These are phyloP conservation scores for Nyctalus aviator DNA, from an alignment of 2,797 vertebrate genomes.

Conservation along the genomic window DNA sequence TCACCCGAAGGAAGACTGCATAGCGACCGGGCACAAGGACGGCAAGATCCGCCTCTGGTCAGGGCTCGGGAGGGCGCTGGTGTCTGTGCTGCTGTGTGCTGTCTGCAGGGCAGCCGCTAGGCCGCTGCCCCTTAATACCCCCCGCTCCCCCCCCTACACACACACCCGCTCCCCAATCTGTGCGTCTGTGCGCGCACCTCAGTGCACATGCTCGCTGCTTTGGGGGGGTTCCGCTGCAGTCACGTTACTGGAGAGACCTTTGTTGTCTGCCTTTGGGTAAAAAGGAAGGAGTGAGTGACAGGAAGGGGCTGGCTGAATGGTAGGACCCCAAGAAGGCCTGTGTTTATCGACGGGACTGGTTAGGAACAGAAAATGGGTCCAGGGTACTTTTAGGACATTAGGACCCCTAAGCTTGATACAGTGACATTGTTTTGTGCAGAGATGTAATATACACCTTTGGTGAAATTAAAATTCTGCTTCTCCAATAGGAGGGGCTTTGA, in stretches of 20 bases:
- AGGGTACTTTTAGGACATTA: background rate
- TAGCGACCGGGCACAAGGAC: constrained; percentile 95
- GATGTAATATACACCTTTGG: background rate
- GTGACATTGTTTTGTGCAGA: background rate
- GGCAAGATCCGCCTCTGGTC: constrained; percentile 97
- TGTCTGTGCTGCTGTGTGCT: background rate
- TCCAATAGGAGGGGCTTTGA: constrained; percentile 90
- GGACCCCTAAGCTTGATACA: background rate
- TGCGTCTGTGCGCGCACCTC: background rate
- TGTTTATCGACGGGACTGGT: background rate
- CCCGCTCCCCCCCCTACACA: too few species aligned
- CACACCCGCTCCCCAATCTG: too few species aligned
- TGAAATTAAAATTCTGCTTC: background rate
- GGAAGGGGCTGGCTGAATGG: background rate
- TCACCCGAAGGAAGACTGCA: constrained; percentile 95
- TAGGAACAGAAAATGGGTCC: background rate
- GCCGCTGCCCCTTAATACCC: too few species aligned
- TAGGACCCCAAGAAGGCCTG: background rate
- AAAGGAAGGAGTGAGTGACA: background rate
- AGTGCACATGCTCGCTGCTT: background rate
- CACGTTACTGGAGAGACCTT: background rate
- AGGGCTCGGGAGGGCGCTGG: constrained; percentile 36
- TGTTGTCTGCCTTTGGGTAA: background rate
- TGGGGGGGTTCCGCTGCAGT: background rate
- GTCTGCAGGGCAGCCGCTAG: too few species aligned